Percentiles rank a stretch among this genome's conserved stretches.
phyloP scores from a whole-genome alignment of 2,113 vertebrate species.

The Hydrolagus affinis region DNA sequence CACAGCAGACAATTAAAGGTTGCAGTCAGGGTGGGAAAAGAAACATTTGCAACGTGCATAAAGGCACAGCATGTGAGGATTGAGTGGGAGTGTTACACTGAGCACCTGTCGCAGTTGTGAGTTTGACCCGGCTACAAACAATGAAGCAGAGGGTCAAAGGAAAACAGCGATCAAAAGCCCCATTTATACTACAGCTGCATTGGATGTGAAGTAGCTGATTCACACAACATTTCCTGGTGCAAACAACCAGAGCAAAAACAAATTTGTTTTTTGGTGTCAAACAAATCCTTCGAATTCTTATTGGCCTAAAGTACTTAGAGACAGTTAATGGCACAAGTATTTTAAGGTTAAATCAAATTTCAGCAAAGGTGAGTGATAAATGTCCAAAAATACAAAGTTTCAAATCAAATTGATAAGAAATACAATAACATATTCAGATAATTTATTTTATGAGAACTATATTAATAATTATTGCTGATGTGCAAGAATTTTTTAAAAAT shows the following conservation, averaged over 20 bases:
- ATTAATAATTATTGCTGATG: no score
- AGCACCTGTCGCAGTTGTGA: constrained; percentile 7
- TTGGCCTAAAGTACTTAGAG: not conserved
- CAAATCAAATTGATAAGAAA: not conserved
- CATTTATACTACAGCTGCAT: constrained; percentile 27
- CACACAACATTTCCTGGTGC: not conserved
- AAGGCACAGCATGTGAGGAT: constrained; percentile 21
- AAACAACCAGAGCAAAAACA: not conserved
- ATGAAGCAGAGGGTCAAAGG: constrained; percentile 1
- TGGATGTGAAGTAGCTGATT: not conserved
- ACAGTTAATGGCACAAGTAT: not conserved
- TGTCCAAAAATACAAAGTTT: no score
- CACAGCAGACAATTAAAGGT: not conserved
- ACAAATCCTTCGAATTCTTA: not conserved
- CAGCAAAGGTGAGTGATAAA: not conserved
- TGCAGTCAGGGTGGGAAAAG: constrained; percentile 14
- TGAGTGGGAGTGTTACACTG: constrained; percentile 10
- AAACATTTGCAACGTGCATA: constrained; percentile 16
- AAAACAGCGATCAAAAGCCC: constrained; percentile 9
- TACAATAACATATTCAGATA: no score
- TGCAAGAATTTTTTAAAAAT: no score
- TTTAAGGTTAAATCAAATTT: not conserved
- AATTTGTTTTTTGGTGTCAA: not conserved
- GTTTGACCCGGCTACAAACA: constrained; percentile 9
- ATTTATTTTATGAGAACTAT: no score